Conservation (phyloP, 2,113 vertebrate genomes). For the Podarcis raffonei region DNA sequence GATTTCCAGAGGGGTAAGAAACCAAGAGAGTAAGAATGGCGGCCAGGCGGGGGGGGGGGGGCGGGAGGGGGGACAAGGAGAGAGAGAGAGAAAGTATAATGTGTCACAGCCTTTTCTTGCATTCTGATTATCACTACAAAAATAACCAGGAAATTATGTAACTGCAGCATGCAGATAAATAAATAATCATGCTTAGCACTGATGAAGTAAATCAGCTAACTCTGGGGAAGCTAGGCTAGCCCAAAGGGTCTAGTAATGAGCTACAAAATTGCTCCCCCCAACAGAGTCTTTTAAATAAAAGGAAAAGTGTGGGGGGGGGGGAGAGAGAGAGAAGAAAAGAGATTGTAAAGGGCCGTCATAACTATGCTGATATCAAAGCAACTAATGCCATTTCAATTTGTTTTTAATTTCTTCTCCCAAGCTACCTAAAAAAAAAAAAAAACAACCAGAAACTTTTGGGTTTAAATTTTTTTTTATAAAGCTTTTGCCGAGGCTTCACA, state of each 20-base stretch:
- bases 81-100: neutral
- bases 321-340: neutral
- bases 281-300: neutral
- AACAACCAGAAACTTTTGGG: no score
- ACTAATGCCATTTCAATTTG: neutral
- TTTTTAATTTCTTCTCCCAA: neutral
- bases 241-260: slow-evolving; percentile 14
- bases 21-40: neutral
- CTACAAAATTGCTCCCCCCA: neutral
- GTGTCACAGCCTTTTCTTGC: neutral
- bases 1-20: slow-evolving; percentile 59
- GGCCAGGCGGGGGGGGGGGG: no score
- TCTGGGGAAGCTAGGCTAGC: neutral
- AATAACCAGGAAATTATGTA: slow-evolving; percentile 23
- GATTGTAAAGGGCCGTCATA: neutral
- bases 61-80: rapidly evolving
- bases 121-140: neutral
- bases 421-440: no score
- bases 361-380: neutral
- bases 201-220: neutral
- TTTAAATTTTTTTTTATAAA: neutral
- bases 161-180: slow-evolving; percentile 19
- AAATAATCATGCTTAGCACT: slow-evolving; percentile 19
- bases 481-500: neutral
- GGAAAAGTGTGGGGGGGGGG: no score